Evolutionary conservation across 2,888 invertebrate genomes (phyloP).

Genomic region (Philonicus albiceps): DNA sequence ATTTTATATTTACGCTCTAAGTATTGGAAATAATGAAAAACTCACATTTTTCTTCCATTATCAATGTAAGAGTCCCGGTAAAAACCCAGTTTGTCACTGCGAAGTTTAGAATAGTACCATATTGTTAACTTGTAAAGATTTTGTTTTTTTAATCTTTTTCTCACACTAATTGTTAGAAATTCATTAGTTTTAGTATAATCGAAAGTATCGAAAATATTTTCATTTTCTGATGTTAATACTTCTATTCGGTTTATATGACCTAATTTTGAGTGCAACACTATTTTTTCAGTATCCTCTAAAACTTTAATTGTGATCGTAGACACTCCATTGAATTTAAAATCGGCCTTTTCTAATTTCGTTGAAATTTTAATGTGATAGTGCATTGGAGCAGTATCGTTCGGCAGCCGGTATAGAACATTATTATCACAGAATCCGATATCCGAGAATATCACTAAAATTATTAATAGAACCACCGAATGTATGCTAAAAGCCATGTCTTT

Average conservation of each 20-base stretch:
- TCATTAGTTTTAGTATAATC: background rate
- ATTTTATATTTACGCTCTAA: background rate
- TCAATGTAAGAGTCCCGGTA: conserved; percentile 66
- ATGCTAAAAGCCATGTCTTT: background rate
- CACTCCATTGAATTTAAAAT: conserved; percentile 60
- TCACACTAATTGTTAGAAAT: conserved; percentile 41
- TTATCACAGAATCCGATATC: background rate
- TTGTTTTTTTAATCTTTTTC: conserved; percentile 33
- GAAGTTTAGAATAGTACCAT: conserved; percentile 66
- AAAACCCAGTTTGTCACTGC: conserved; percentile 70
- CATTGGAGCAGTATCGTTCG: conserved; percentile 65
- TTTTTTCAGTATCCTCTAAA: conserved; percentile 60
- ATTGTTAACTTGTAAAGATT: conserved; percentile 64
- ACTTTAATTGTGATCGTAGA: conserved; percentile 65
- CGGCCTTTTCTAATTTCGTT: conserved; percentile 63
- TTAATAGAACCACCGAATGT: background rate
- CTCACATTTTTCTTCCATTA: conserved; percentile 49
- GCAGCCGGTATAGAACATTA: conserved; percentile 64
- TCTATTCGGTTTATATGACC: background rate
- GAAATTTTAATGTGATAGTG: conserved; percentile 66
- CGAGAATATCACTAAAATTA: background rate
- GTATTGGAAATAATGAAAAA: background rate
- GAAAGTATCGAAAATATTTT: background rate
- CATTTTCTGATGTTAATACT: background rate
- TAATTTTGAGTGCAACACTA: conserved; percentile 54